Conservation (phyloP, 92 coral and sea anemone genomes). For the Phymanthus crucifer region DNA sequence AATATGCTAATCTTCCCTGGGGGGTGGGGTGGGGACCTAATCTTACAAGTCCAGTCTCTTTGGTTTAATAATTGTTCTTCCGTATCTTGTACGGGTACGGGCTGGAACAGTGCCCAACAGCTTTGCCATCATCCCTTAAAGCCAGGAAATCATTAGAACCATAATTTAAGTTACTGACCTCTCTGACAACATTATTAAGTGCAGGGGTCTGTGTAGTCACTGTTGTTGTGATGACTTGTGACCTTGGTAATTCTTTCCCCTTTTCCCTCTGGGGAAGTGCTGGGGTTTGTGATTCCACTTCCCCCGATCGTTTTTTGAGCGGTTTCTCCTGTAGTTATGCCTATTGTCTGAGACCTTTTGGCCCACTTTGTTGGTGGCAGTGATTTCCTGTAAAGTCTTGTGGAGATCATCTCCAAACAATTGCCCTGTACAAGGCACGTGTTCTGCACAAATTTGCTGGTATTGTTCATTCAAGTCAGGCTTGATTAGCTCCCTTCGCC, state of each 20-base stretch:
- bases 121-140: conserved; percentile 7
- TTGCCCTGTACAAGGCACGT: conserved; percentile 5
- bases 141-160: neutral
- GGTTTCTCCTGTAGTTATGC: neutral
- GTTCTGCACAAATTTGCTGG: neutral
- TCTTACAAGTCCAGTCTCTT: too few species aligned
- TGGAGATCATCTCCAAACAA: conserved; percentile 4
- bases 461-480: conserved; percentile 5
- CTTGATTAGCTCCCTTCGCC: too few species aligned
- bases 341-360: neutral
- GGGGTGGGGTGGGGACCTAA: too few species aligned
- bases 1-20: too few species aligned
- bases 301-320: conserved; percentile 6
- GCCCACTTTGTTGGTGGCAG: neutral
- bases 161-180: neutral
- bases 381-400: conserved; percentile 3
- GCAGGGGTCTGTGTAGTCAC: conserved; percentile 1
- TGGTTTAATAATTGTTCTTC: too few species aligned
- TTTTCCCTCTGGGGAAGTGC: neutral
- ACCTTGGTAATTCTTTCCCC: conserved; percentile 4
- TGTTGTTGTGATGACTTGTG: conserved; percentile 9
- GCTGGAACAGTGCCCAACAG: too few species aligned
- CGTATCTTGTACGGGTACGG: too few species aligned
- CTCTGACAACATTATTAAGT: neutral
- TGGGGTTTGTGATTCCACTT: conserved; percentile 3